These are phyloP conservation scores for Papilio glaucus DNA, from an alignment of 1,140 invertebrate species.

Conservation along the genomic window DNA sequence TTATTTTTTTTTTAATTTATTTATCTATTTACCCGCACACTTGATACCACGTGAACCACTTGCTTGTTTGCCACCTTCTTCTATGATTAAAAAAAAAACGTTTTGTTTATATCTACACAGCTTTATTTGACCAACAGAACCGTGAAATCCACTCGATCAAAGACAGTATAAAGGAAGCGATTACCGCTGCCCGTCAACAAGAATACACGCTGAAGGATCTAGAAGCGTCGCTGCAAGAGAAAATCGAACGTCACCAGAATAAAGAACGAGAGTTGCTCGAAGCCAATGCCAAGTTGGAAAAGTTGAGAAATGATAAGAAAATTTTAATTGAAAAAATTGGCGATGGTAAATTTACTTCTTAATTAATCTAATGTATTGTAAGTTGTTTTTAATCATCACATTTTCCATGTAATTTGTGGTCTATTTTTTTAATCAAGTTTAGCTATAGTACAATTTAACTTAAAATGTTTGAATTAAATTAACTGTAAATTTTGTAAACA, in stretches of 20 bases:
- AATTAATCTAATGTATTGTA: no score
- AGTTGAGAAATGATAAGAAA: conserved; percentile 80
- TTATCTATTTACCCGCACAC: no score
- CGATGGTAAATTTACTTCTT: conserved; percentile 77
- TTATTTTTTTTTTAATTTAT: no score
- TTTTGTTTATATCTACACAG: not conserved
- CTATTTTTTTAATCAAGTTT: no score
- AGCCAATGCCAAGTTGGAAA: conserved; percentile 80
- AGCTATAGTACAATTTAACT: no score
- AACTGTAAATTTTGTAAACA: no score
- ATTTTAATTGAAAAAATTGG: conserved; percentile 76
- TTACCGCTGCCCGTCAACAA: conserved; percentile 47
- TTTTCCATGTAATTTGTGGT: no score
- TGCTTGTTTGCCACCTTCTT: no score
- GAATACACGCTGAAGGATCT: conserved; percentile 80
- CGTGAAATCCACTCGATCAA: conserved; percentile 62
- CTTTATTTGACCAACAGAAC: conserved; percentile 62
- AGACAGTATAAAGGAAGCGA: conserved; percentile 67
- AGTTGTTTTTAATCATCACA: conserved; percentile 11
- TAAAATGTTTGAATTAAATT: no score
- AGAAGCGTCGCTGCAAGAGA: conserved; percentile 75
- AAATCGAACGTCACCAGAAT: conserved; percentile 71
- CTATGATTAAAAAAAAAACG: no score
- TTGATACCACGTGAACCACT: no score
- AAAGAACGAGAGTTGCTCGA: conserved; percentile 76